Evolutionary conservation across 2,797 vertebrate genomes (phyloP).

Genomic region (Ctenosaura bakeri): DNA sequence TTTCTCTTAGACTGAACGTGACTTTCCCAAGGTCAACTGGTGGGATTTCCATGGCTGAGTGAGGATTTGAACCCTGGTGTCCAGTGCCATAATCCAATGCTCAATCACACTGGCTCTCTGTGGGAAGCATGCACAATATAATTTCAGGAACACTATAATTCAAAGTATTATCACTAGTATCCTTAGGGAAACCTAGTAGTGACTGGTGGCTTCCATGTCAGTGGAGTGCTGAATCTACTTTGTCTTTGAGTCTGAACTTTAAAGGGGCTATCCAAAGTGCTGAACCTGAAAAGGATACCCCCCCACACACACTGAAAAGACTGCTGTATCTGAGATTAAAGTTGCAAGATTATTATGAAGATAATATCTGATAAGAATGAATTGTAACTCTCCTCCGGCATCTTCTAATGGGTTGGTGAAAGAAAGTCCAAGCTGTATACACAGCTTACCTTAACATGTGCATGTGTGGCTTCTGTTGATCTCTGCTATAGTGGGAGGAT

Average conservation of each 20-base stretch:
- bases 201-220: too few relatives aligned
- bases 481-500: not conserved
- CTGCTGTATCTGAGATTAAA: not conserved
- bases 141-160: fast-evolving
- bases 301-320: too few relatives aligned
- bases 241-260: too few relatives aligned
- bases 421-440: not conserved
- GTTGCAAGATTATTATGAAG: not conserved
- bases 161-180: not conserved
- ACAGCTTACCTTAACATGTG: not conserved
- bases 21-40: too few relatives aligned
- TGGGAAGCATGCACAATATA: fast-evolving
- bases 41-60: too few relatives aligned
- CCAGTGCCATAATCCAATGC: too few relatives aligned
- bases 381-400: not conserved
- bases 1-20: too few relatives aligned
- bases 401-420: not conserved
- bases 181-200: not conserved
- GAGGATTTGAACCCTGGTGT: too few relatives aligned
- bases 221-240: too few relatives aligned
- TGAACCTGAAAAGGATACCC: too few relatives aligned
- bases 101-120: not conserved
- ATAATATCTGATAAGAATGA: not conserved
- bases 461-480: not conserved
- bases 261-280: too few relatives aligned